Evolutionary conservation across 1,140 invertebrate species (phyloP), one percentile per base, ranked within the genome.

Genomic region (Meloidogyne floridensis): DNA sequence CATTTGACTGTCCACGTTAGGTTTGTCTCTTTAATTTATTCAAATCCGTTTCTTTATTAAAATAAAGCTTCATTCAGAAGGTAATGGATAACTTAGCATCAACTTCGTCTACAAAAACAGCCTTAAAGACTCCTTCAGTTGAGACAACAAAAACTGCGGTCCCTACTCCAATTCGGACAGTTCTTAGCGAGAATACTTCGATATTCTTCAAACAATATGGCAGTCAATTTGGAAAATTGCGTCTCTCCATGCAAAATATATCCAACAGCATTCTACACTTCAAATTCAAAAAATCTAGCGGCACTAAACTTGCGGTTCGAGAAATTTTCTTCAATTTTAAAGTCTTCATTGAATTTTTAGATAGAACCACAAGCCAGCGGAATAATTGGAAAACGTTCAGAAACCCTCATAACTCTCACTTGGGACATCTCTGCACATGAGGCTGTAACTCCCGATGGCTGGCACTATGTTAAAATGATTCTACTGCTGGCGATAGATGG

Each of bases 201-300:
- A n/a, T 65, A 65, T 65, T 13, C n/a, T 65, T 65, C 59, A 65
- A 65, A 65, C 59, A 65, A n/a, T 65, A n/a, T 65, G 59, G 59
- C 15, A 65, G n/a, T 6, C 59, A 65, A 65, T 65, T n/a, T 65
- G 59, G 15, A n/a, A 65, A 65, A 65, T 65, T 65, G n/a, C 59
- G 59, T 5, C 59, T 65, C 5, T 65, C 59, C 7, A 7, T 65
- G n/a, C n/a, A n/a, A 6, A 65, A 65, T 8, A n/a, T 65, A 5
- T 65, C 59, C n/a, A 65, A 65, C n/a, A 65, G 59, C n/a, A 65
- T n/a, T 65, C 59, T 65, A n/a, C 59, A 65, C n/a, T 65, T 65
- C n/a, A 65, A 65, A 65, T 65, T 65, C 59, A 65, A 65, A n/a
- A 65, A 65, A n/a, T 65, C 59, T n/a, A 65, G 59, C n/a, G 59